Percentiles rank a stretch among this genome's conserved stretches.
phyloP scores from a whole-genome alignment of 2,888 invertebrate genomes.

The Eupeodes latifasciatus region DNA sequence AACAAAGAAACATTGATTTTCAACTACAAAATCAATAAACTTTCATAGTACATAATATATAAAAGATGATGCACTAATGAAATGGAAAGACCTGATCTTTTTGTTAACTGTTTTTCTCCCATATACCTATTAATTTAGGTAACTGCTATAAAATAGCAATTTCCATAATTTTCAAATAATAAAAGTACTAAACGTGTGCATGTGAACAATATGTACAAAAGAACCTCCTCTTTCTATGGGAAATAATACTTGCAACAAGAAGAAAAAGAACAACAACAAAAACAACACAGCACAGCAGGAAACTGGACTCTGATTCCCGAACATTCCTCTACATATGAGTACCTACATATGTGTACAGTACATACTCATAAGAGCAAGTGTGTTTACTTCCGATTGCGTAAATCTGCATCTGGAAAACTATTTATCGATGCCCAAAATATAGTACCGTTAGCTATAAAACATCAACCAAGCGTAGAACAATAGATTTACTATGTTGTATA shows the following conservation, averaged over 20 bases:
- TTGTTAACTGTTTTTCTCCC: too few species aligned
- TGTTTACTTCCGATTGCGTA: neutral
- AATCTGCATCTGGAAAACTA: conserved; percentile 14
- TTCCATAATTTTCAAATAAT: conserved; percentile 8
- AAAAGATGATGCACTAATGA: too few species aligned
- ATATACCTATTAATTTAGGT: too few species aligned
- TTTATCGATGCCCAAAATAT: conserved; percentile 18
- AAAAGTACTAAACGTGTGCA: neutral
- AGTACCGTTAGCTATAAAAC: conserved; percentile 11
- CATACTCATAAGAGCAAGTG: neutral
- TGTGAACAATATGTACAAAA: neutral
- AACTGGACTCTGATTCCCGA: neutral
- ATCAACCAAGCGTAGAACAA: conserved; percentile 22
- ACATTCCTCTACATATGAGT: neutral
- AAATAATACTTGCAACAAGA: neutral
- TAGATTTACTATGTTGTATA: neutral
- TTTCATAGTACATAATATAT: too few species aligned
- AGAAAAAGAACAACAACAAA: too few species aligned
- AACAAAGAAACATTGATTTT: too few species aligned
- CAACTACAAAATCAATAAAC: too few species aligned
- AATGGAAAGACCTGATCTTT: too few species aligned
- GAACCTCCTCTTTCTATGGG: neutral
- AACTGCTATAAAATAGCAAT: neutral
- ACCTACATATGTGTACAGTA: too few species aligned
- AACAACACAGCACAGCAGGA: neutral